Conservation (phyloP, 2,888 invertebrate species). For the Syrista parreyssii region DNA sequence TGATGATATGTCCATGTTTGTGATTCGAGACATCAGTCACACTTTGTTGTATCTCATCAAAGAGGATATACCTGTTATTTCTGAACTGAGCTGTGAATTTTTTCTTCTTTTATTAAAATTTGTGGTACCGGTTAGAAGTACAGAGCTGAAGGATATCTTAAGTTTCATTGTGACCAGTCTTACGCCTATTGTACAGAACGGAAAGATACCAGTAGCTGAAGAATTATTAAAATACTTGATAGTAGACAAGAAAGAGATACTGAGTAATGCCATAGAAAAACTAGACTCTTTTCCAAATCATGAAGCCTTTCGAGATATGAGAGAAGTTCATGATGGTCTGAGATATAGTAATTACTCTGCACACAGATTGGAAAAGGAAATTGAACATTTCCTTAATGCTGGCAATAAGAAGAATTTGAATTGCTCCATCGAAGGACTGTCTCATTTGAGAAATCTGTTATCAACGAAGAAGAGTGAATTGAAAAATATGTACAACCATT, state of each 20-base stretch:
- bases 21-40: constrained; percentile 71
- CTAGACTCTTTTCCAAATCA: constrained; percentile 70
- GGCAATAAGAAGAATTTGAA: constrained; percentile 48
- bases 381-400: constrained; percentile 68
- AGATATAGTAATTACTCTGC: constrained; percentile 49
- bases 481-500: constrained; percentile 67
- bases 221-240: constrained; percentile 69
- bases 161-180: constrained; percentile 70
- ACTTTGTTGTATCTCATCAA: constrained; percentile 70
- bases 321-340: constrained; percentile 52
- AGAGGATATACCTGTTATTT: constrained; percentile 52
- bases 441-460: constrained; percentile 69
- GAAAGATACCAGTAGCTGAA: constrained; percentile 46
- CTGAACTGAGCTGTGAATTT: constrained; percentile 55
- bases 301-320: constrained; percentile 56
- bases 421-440: constrained; percentile 68
- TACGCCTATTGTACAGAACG: constrained; percentile 62
- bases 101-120: constrained; percentile 65
- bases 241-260: constrained; percentile 66
- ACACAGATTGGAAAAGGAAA: constrained; percentile 62
- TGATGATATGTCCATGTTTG: constrained; percentile 67
- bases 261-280: constrained; percentile 66
- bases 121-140: constrained; percentile 65
- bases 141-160: constrained; percentile 67
- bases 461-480: constrained; percentile 69